A percentile compares a stretch with the other conserved stretches of the same genome.
Evolutionary conservation across 2,113 vertebrate genomes (phyloP).

Genomic region (Caracal caracal): DNA sequence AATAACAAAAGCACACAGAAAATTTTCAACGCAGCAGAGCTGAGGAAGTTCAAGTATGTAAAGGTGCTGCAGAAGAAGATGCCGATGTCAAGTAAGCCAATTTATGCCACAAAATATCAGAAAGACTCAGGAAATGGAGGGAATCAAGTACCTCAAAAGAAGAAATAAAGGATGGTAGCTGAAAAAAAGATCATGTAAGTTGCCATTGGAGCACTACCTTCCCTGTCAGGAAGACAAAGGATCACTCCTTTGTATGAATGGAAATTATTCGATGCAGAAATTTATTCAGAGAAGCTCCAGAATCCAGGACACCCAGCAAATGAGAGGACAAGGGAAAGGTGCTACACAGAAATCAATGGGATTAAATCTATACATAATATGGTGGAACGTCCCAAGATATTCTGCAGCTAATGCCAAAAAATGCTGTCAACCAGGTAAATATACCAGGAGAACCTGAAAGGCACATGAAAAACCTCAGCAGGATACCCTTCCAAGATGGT

Average conservation of each 20-base stretch:
- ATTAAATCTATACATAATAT: not conserved
- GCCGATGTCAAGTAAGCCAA: not conserved
- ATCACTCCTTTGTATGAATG: not conserved
- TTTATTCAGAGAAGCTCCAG: not conserved
- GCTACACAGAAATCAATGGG: not conserved
- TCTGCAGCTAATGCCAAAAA: not conserved
- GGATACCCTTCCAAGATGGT: not conserved
- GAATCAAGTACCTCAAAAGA: not conserved
- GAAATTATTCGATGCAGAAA: constrained; percentile 21
- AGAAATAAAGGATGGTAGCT: not conserved
- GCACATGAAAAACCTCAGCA: not conserved
- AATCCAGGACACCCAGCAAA: not conserved
- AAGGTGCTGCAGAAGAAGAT: not conserved
- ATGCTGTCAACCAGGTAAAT: not conserved
- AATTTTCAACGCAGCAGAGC: not conserved
- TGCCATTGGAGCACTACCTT: not conserved
- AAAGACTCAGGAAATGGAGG: not conserved
- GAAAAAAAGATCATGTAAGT: not conserved
- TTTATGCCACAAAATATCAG: not conserved
- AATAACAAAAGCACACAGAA: not conserved
- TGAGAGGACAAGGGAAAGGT: not conserved
- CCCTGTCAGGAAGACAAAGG: not conserved
- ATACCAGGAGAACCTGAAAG: not conserved
- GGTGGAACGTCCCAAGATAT: not conserved
- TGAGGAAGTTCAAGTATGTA: not conserved